These are phyloP conservation scores for Melanocharis versteri DNA, from an alignment of 2,113 vertebrate species.

Conservation along the genomic window DNA sequence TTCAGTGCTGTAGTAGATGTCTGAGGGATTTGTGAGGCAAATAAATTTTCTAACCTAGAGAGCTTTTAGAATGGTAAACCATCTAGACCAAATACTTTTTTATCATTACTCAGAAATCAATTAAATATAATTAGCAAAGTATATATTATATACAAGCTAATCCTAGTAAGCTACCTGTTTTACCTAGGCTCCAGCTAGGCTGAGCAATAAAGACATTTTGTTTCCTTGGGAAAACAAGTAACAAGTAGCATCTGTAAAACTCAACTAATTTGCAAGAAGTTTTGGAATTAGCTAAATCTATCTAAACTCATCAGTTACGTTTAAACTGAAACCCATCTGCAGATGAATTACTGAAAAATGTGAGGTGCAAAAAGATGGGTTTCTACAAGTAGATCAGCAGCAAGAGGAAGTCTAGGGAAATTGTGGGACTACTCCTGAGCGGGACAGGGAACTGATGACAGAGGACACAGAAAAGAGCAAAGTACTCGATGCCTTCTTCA, in stretches of 20 bases:
- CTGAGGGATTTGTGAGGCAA: neutral
- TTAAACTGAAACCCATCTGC: neutral
- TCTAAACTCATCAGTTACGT: neutral
- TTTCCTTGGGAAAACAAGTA: neutral
- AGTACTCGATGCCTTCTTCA: neutral
- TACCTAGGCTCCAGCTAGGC: neutral
- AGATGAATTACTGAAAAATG: neutral
- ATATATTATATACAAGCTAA: neutral
- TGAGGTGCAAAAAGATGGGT: neutral
- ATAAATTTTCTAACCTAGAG: neutral
- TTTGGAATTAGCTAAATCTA: neutral
- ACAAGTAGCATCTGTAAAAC: neutral
- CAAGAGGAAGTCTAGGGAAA: neutral
- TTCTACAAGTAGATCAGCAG: neutral
- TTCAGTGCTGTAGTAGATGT: neutral
- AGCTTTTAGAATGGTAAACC: neutral
- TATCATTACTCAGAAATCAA: neutral
- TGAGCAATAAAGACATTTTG: neutral
- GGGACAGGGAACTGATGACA: neutral
- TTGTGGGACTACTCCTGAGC: neutral
- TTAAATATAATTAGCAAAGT: neutral
- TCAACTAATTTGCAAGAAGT: neutral
- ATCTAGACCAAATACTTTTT: neutral
- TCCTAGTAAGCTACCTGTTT: neutral
- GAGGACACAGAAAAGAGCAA: neutral